phyloP scores from a whole-genome alignment of 2,888 invertebrate species.

The Leptinotarsa juncta region DNA sequence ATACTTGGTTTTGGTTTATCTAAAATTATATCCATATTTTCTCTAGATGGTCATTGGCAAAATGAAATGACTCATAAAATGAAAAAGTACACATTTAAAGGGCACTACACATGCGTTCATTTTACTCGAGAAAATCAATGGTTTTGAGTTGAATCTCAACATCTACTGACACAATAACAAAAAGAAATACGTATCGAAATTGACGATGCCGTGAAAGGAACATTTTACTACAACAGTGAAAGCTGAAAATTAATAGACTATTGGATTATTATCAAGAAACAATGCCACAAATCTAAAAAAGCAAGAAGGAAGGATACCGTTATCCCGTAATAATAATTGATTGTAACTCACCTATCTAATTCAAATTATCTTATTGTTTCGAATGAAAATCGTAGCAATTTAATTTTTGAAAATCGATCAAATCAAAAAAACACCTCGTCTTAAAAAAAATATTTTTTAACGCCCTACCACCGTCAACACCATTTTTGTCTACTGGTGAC shows the following conservation, averaged over 20 bases:
- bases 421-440: conserved; percentile 29
- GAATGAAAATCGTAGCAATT: not conserved
- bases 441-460: conserved; percentile 53
- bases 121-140: conserved; percentile 49
- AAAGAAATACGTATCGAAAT: not conserved
- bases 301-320: conserved; percentile 31
- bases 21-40: conserved; percentile 52
- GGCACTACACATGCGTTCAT: conserved; percentile 51
- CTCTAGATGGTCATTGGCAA: conserved; percentile 23
- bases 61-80: conserved; percentile 40
- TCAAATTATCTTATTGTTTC: conserved; percentile 5
- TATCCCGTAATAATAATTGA: conserved; percentile 20
- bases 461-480: conserved; percentile 61
- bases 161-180: not conserved
- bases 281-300: conserved; percentile 17
- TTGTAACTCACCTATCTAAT: conserved; percentile 24
- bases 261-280: not conserved
- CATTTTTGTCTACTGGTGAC: conserved; percentile 60
- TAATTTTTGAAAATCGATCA: not conserved
- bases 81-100: conserved; percentile 44
- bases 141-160: conserved; percentile 29
- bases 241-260: not conserved
- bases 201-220: not conserved
- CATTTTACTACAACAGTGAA: not conserved
- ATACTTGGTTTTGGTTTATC: conserved; percentile 65